Conservation (phyloP, 2,113 vertebrate genomes). For the Archocentrus centrarchus region DNA sequence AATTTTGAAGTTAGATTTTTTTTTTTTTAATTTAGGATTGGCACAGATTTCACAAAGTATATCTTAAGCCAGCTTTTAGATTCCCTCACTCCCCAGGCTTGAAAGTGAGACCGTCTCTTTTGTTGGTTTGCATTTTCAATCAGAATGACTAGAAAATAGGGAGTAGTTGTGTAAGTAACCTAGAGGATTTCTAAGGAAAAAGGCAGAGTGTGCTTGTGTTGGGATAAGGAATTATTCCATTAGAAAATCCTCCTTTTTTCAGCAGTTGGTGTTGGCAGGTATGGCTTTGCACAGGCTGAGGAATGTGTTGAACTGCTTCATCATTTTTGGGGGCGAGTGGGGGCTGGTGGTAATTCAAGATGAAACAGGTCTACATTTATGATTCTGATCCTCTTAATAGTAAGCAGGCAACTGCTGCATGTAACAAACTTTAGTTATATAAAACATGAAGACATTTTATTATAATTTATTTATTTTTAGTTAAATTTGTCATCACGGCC, state of each 20-base stretch:
- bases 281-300: conserved; percentile 48
- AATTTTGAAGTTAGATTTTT: not conserved
- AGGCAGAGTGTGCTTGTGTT: conserved; percentile 10
- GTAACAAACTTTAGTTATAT: not conserved
- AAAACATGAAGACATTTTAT: no score
- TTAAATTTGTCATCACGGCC: no score
- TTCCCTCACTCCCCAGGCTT: not conserved
- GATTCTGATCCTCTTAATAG: conserved; percentile 19
- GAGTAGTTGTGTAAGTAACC: conserved; percentile 17
- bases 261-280: conserved; percentile 61
- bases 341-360: conserved; percentile 23
- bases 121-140: conserved; percentile 46
- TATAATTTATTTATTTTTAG: no score
- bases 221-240: conserved; percentile 44
- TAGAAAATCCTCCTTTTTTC: conserved; percentile 52
- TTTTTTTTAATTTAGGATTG: not conserved
- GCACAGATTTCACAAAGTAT: conserved; percentile 17
- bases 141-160: conserved; percentile 3
- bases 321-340: conserved; percentile 1
- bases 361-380: conserved; percentile 23
- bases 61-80: not conserved
- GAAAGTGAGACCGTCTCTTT: conserved; percentile 9
- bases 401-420: not conserved
- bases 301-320: conserved; percentile 60
- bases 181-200: conserved; percentile 8